Conservation (phyloP, 2,113 vertebrate species). For the Lynx canadensis region DNA sequence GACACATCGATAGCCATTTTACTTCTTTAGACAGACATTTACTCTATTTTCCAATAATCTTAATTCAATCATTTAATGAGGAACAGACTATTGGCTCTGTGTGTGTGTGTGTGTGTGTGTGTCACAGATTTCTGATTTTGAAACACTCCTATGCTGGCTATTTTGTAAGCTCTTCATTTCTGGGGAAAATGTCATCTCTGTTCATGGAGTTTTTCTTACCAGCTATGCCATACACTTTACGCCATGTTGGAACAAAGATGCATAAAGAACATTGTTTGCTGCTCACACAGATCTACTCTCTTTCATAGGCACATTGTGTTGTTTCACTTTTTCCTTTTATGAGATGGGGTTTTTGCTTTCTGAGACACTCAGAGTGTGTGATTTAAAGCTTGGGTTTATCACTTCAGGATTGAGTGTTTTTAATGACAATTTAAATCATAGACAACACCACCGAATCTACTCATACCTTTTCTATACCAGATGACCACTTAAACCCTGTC, state of each 20-base stretch:
- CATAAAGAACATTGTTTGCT: too few relatives aligned
- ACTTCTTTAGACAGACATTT: constrained; percentile 44
- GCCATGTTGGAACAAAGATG: not conserved
- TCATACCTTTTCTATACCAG: not conserved
- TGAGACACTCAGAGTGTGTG: not conserved
- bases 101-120: not conserved
- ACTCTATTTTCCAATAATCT: not conserved
- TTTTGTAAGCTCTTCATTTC: not conserved
- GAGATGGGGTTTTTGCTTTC: not conserved
- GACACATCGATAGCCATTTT: constrained; percentile 1
- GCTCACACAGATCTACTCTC: not conserved
- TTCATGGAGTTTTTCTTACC: not conserved
- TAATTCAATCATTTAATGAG: not conserved
- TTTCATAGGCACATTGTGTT: not conserved
- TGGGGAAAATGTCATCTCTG: not conserved
- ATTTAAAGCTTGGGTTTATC: constrained; percentile 51
- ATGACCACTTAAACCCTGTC: constrained; percentile 6
- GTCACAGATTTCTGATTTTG: not conserved
- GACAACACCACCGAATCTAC: not conserved
- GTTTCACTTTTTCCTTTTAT: not conserved
- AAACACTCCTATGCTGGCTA: not conserved
- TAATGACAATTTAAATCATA: constrained; percentile 60
- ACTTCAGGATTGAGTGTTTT: constrained; percentile 39
- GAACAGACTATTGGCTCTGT: not conserved
- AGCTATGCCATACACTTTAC: not conserved